A percentile compares a stretch with the other conserved stretches of the same genome.
phyloP scores from a whole-genome alignment of 1,140 invertebrate genomes.

The Lucilia cuprina region DNA sequence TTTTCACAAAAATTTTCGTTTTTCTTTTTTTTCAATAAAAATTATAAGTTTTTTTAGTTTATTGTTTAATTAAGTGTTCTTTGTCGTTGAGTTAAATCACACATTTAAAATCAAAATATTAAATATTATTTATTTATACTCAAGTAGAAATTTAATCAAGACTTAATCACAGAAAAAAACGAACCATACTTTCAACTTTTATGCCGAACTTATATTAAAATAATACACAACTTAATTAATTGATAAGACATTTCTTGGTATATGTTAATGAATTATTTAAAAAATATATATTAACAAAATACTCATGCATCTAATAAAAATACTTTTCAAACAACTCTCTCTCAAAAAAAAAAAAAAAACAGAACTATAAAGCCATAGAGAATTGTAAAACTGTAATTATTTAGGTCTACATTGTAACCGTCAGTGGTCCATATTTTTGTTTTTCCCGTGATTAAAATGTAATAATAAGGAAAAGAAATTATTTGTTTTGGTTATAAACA shows the following conservation, averaged over 20 bases:
- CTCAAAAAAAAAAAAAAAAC: not conserved
- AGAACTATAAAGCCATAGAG: not conserved
- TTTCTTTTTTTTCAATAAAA: not conserved
- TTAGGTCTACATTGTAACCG: not conserved
- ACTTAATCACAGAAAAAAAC: not conserved
- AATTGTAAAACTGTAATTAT: not conserved
- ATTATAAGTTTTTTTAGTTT: not conserved
- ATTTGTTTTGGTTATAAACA: not conserved
- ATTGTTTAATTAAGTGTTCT: not conserved
- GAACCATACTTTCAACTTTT: not conserved
- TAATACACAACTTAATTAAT: not conserved
- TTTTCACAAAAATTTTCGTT: not conserved
- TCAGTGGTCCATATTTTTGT: not conserved
- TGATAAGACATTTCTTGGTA: not conserved
- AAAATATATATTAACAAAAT: not conserved
- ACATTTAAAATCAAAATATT: not conserved
- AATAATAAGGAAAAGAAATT: not conserved
- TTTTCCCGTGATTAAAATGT: not conserved
- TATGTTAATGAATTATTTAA: not conserved
- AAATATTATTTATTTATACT: slow-evolving; percentile 2
- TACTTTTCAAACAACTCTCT: not conserved
- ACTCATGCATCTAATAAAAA: not conserved
- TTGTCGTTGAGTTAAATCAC: not conserved
- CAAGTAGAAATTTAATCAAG: not conserved
- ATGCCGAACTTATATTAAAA: not conserved